These are phyloP conservation scores for Tryphoninae sp. DNA, from an alignment of 2,888 invertebrate genomes.

Conservation along the genomic window DNA sequence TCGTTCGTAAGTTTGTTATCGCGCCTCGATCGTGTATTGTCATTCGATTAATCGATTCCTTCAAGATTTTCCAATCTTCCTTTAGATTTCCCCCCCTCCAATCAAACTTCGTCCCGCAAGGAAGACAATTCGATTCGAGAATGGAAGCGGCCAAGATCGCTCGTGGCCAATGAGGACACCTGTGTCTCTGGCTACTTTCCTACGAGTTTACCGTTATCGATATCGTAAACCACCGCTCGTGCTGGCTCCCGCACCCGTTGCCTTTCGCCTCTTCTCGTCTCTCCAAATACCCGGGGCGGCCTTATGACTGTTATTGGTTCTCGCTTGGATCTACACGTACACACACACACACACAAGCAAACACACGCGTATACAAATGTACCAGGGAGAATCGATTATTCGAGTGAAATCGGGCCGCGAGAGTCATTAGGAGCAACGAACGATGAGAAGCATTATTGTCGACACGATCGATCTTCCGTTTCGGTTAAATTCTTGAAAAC, in stretches of 20 bases:
- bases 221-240: slow-evolving; percentile 65
- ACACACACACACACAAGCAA: neutral
- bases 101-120: neutral
- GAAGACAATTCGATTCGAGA: slow-evolving; percentile 38
- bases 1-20: slow-evolving; percentile 20
- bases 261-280: slow-evolving; percentile 11
- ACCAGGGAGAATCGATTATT: slow-evolving; percentile 57
- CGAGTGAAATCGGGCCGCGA: slow-evolving; percentile 59
- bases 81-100: neutral
- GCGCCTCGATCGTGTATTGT: slow-evolving; percentile 15
- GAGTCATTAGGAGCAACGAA: slow-evolving; percentile 52
- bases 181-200: slow-evolving; percentile 65
- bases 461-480: slow-evolving; percentile 19
- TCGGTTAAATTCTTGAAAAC: slow-evolving; percentile 18
- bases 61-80: slow-evolving; percentile 4
- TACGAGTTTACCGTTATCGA: slow-evolving; percentile 68
- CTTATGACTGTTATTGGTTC: slow-evolving; percentile 56
- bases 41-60: neutral
- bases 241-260: slow-evolving; percentile 41
- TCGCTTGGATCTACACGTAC: neutral
- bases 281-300: slow-evolving; percentile 38
- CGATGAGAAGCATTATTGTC: slow-evolving; percentile 21
- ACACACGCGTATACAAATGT: neutral
- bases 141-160: slow-evolving; percentile 53
- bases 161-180: slow-evolving; percentile 65